A percentile compares a stretch with the other conserved stretches of the same genome.
phyloP scores from a whole-genome alignment of 2,113 vertebrate species.

The Atrichornis clamosus region DNA sequence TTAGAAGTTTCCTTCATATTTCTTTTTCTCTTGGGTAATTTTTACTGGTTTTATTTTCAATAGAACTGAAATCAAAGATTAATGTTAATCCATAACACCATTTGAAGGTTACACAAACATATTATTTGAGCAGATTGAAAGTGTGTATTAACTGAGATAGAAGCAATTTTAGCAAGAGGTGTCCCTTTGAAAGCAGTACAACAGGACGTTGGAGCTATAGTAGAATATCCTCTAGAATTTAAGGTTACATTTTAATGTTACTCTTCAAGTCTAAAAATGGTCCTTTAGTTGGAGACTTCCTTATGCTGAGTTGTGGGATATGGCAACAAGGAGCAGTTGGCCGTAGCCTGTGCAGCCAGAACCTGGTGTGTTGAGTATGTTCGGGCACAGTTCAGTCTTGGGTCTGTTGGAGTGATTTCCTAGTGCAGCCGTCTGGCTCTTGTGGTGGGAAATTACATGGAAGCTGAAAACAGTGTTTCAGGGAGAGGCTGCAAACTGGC shows the following conservation, averaged over 20 bases:
- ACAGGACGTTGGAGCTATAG: neutral
- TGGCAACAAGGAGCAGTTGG: neutral
- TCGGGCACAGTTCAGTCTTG: accelerated
- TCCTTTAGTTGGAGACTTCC: neutral
- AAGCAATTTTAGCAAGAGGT: neutral
- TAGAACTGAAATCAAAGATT: neutral
- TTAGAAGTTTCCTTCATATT: neutral
- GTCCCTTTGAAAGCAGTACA: accelerated
- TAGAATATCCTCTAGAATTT: neutral
- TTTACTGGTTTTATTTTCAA: neutral
- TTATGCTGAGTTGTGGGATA: neutral
- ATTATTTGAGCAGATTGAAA: neutral
- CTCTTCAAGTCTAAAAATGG: neutral
- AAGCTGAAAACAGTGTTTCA: neutral
- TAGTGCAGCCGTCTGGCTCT: neutral
- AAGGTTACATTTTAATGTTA: neutral
- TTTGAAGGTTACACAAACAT: neutral
- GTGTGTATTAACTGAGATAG: neutral
- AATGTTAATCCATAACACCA: neutral
- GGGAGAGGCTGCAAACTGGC: neutral
- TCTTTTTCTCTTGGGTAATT: neutral
- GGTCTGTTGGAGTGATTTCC: neutral
- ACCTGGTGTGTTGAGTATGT: accelerated
- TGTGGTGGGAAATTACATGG: neutral
- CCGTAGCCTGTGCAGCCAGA: neutral